Evolutionary conservation across 2,888 invertebrate genomes (phyloP), one percentile per base, ranked within the genome.

Genomic region (Alsophila aescularia): DNA sequence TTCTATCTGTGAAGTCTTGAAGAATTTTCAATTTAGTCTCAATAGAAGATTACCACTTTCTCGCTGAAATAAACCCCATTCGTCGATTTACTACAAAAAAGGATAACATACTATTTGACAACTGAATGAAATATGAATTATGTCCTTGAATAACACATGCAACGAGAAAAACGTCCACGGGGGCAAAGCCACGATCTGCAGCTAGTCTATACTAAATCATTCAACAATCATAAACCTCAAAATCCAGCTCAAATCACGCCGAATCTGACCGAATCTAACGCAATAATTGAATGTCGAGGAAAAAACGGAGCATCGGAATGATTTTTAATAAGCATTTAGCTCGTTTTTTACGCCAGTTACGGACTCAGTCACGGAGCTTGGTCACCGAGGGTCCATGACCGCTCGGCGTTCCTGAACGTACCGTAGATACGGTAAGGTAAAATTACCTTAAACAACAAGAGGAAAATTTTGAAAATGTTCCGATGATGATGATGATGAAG

Each of bases 311-410:
- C 49, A 15, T 21, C 52, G 31, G 50, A 52, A 48, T 60, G 35
- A 43, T 58, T 62, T 57, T 52, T 56, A 58, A 58, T 40, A 42
- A 39, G 40, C 51, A 41, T 52, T 62, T 27, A 60, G 49, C 21
- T 55, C 48, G 42, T 61, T 68, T 58, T 59, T 48, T 52, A 60
- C 56, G 40, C 35, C 48, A 42, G 47, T 58, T 65, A 52, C 32
- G 32, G 18, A 32, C 29, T 63, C 63, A 41, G 70, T 68, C 71
- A 71, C 67, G 71, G 68, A 58, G 52, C 52, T 47, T 60, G 62
- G 57, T 45, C 54, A 62, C 63, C 62, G 44, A 36, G 52, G 72
- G 73, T 72, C 69, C 60, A 52, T 66, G 70, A 72, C 71, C 69
- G 65, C 14, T 10, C 60, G 43, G 40, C 58, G 62, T 64, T 63